Evolutionary conservation across 2,888 invertebrate species (phyloP).

Genomic region (Sturmia bella): DNA sequence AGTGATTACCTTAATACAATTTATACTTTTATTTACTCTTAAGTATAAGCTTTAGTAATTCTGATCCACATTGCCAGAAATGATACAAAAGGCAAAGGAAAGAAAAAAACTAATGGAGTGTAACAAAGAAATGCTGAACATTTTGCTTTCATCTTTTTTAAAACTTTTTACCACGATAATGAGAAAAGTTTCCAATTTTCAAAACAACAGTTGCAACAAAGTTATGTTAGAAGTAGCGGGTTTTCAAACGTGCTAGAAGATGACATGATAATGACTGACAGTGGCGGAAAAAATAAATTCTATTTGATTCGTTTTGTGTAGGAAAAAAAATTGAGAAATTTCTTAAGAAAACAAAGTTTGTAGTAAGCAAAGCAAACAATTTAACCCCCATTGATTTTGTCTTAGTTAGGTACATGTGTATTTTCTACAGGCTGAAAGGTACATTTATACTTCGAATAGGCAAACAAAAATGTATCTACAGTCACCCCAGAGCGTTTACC

Average conservation of each 20-base stretch:
- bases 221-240: constrained; percentile 8
- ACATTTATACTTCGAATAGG: too few species aligned
- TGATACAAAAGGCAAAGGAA: too few species aligned
- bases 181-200: constrained; percentile 57
- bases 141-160: not conserved
- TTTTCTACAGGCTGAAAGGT: too few species aligned
- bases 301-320: not conserved
- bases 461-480: too few species aligned
- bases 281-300: not conserved
- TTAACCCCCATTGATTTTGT: too few species aligned
- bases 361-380: too few species aligned
- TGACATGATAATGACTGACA: not conserved
- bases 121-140: constrained; percentile 3
- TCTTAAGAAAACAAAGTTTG: not conserved
- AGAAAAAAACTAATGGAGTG: constrained; percentile 51
- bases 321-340: not conserved
- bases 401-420: too few species aligned
- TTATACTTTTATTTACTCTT: too few species aligned
- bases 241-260: constrained; percentile 27
- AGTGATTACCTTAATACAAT: too few species aligned
- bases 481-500: too few species aligned
- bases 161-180: constrained; percentile 46
- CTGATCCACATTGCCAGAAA: not conserved
- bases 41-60: too few species aligned
- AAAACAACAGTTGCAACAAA: constrained; percentile 6